Evolutionary conservation across 2,797 vertebrate species (phyloP), one percentile per base, ranked within the genome.

Genomic region (Acipenser oxyrinchus): DNA sequence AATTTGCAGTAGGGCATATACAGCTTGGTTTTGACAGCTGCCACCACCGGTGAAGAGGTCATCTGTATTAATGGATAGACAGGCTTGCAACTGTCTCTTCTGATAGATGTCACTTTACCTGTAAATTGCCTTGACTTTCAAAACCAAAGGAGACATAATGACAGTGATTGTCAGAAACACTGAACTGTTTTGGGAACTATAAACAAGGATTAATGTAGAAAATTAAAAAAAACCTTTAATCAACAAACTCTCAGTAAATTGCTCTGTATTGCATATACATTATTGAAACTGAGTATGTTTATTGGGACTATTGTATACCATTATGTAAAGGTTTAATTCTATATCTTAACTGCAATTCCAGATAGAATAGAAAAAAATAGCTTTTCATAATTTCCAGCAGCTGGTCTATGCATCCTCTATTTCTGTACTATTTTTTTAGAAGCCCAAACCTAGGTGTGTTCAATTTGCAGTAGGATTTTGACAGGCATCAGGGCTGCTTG

Each of bases 381-480:
- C 37, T 37, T 37, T 37, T 37, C 37, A 37, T 4, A 37, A 37
- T 5, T 37, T 37, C 3, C 82, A 78, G 84, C 81, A 85, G 77
- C 77, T 68, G 63, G 75, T 81, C 78, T 79, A 82, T 87, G 86
- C 74, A 86, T 84, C 80, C 77, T 65, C 71, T 86, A 86, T 86
- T 85, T 87, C 82, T 76, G 78, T 82, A 85, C 84, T 85, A 86
- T 87, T 81, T 77, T 65, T 80, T 81, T 78, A 79, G 75, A 76
- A 85, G 82, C 79, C 80, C 74, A 6, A n/a, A 58, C 55, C 75
- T 84, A 87, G 83, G 82, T 88, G 81, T 78, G 79, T 75, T 85
- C 78, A 81, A 77, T 83, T 86, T 82, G 83, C 80, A 84, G 82
- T 72, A 74, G 78, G 77, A 79, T 77, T 80, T 75, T 73, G 8